These are phyloP conservation scores for Melanotaenia nigrans DNA, from an alignment of 2,797 vertebrate genomes.

Conservation along the genomic window DNA sequence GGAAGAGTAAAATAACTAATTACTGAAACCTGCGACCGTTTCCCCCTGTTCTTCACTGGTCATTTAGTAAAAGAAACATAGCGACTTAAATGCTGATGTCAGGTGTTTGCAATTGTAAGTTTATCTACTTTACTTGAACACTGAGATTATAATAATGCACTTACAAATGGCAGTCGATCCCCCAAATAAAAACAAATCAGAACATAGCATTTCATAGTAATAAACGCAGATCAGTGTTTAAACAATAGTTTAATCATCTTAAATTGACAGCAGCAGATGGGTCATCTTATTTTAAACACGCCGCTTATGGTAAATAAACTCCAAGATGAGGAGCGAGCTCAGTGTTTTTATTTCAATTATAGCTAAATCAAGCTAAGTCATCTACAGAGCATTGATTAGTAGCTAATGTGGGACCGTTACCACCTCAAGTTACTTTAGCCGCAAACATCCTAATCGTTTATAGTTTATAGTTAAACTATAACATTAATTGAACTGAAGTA, in stretches of 20 bases:
- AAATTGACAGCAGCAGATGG: no score
- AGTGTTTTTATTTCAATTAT: no score
- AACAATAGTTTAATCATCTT: background rate
- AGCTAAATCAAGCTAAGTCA: no score
- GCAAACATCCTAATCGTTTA: accelerated
- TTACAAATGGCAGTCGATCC: no score
- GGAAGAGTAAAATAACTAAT: no score
- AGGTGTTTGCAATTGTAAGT: background rate
- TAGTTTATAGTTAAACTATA: background rate
- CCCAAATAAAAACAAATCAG: background rate
- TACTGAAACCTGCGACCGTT: no score
- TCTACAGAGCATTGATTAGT: background rate
- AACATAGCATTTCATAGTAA: background rate
- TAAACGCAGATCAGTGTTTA: background rate
- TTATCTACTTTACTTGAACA: background rate
- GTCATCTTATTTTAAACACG: no score
- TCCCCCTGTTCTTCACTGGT: no score
- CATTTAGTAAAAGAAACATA: background rate
- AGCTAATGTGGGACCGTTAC: background rate
- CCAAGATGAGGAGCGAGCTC: no score
- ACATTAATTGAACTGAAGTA: background rate
- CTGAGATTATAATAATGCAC: no score
- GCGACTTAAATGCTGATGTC: background rate
- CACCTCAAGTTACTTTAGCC: background rate
- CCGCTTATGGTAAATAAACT: no score